A percentile compares a stretch with the other conserved stretches of the same genome.
phyloP scores from a whole-genome alignment of 2,888 invertebrate species.

The Brachynemurus nebulosus region DNA sequence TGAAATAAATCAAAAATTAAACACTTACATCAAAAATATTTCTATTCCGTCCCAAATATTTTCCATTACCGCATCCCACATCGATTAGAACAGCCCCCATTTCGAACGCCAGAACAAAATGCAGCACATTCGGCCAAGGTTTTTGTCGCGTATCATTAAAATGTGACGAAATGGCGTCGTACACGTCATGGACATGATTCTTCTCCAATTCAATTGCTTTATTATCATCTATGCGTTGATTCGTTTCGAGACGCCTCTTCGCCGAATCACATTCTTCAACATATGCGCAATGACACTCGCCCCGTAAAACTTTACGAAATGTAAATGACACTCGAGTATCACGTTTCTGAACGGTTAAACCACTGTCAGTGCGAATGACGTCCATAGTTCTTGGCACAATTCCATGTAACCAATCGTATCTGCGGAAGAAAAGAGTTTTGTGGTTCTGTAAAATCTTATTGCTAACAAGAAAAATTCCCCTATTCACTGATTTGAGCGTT shows the following conservation, averaged over 20 bases:
- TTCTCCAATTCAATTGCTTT: slow-evolving; percentile 53
- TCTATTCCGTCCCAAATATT: slow-evolving; percentile 61
- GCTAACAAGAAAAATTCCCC: no score
- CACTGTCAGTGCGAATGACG: slow-evolving; percentile 41
- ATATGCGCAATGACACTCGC: slow-evolving; percentile 49
- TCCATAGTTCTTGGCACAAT: slow-evolving; percentile 78
- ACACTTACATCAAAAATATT: slow-evolving; percentile 45
- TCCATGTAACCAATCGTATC: slow-evolving; percentile 76
- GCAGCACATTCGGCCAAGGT: slow-evolving; percentile 82
- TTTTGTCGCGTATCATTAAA: slow-evolving; percentile 90
- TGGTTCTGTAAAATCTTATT: no score
- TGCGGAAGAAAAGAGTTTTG: no score
- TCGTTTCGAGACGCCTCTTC: slow-evolving; percentile 19
- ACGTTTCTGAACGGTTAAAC: slow-evolving; percentile 40
- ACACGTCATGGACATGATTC: slow-evolving; percentile 72
- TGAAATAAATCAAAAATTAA: no score
- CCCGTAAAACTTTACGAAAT: slow-evolving; percentile 51
- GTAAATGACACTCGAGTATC: slow-evolving; percentile 69
- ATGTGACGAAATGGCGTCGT: slow-evolving; percentile 86
- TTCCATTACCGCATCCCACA: slow-evolving; percentile 97
- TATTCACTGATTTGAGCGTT: no score
- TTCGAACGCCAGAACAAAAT: slow-evolving; percentile 57
- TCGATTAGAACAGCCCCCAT: slow-evolving; percentile 67
- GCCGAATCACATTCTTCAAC: slow-evolving; percentile 52
- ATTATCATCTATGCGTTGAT: slow-evolving; percentile 27